Conservation (phyloP, 1,140 invertebrate genomes). For the Euborellia annulipes region DNA sequence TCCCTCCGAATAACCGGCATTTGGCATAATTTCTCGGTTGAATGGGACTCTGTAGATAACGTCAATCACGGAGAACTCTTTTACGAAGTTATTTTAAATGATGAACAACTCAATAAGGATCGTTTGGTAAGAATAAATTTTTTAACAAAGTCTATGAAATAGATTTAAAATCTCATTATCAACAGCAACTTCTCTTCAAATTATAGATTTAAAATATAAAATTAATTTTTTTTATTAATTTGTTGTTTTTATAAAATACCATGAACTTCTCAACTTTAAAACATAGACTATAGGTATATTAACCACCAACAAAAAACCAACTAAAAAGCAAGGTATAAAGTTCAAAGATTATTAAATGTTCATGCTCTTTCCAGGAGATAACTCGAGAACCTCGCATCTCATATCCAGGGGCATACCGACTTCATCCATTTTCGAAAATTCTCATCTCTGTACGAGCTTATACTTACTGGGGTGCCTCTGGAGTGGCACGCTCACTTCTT, state of each 20-base stretch:
- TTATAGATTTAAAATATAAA: no score
- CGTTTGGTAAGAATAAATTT: slow-evolving; percentile 20
- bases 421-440: slow-evolving; percentile 45
- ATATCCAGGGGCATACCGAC: no score
- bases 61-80: slow-evolving; percentile 66
- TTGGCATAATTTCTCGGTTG: slow-evolving; percentile 62
- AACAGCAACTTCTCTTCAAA: no score
- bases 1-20: slow-evolving; percentile 49
- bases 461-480: slow-evolving; percentile 67
- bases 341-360: slow-evolving; percentile 1
- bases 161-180: no score
- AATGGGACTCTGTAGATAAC: slow-evolving; percentile 52
- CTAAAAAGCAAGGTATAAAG: no score
- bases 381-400: not conserved
- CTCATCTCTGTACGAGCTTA: slow-evolving; percentile 58
- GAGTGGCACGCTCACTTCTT: slow-evolving; percentile 35
- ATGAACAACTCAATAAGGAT: slow-evolving; percentile 16
- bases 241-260: no score
- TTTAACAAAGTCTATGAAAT: no score
- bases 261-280: no score
- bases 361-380: not conserved
- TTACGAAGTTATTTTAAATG: slow-evolving; percentile 61
- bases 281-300: no score
- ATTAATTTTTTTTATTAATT: no score
- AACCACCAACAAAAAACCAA: no score